phyloP scores from a whole-genome alignment of 2,888 invertebrate species.

The Oligia latruncula region DNA sequence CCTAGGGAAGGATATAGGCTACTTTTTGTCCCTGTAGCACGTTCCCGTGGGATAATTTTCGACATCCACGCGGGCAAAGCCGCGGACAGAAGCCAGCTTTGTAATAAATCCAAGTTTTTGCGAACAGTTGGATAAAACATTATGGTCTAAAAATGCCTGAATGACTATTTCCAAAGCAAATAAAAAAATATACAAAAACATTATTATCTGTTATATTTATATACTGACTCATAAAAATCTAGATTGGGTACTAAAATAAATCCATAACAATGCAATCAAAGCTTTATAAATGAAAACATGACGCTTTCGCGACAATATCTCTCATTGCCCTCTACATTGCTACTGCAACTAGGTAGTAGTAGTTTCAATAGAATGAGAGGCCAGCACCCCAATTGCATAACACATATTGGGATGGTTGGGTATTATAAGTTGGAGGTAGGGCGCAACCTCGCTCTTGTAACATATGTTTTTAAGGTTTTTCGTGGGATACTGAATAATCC shows the following conservation, averaged over 20 bases:
- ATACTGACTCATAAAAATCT: not conserved
- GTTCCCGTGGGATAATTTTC: not conserved
- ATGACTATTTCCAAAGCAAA: not conserved
- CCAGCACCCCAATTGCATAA: not conserved
- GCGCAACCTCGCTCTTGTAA: too few relatives aligned
- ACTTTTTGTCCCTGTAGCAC: not conserved
- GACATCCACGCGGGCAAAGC: not conserved
- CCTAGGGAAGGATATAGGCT: not conserved
- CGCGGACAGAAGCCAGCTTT: not conserved
- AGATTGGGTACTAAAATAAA: constrained; percentile 4
- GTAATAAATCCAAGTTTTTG: too few relatives aligned
- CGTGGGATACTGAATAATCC: too few relatives aligned
- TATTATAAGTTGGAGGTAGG: too few relatives aligned
- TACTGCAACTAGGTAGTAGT: not conserved
- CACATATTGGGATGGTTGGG: too few relatives aligned
- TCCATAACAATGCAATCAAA: constrained; percentile 17
- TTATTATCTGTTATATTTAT: not conserved
- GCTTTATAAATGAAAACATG: constrained; percentile 11
- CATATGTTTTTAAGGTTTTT: too few relatives aligned
- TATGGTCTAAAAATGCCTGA: not conserved
- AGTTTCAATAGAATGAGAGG: not conserved
- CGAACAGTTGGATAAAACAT: not conserved
- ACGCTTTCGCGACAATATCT: constrained; percentile 28
- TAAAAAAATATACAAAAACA: not conserved
- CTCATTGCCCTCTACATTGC: constrained; percentile 36